Evolutionary conservation across 2,888 invertebrate species (phyloP), one percentile per base, ranked within the genome.

Genomic region (Ptilodon capucinus): DNA sequence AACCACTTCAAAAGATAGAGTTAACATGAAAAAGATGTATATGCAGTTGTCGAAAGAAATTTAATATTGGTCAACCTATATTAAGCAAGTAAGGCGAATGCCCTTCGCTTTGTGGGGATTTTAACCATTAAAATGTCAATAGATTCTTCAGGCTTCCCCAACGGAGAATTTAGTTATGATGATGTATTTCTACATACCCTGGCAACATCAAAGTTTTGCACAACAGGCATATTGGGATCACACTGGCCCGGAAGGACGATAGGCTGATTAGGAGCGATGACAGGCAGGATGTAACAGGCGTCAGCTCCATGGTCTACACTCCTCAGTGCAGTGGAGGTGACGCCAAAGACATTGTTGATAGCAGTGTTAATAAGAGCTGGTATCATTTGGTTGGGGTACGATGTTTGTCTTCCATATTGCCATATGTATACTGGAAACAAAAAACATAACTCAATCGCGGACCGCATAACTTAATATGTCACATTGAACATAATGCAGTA

Each of bases 201-300:
- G 4, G 57, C 42, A 5, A 72, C 54, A 35, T 81, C 44, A 42
- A 90, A 89, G 57, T 83, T 73, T 11, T 57, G 57, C 2, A 84
- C 57, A 2, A 76, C 81, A 25, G 54, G 38, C 11, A 89, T 76
- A 34, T 64, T 76, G 6, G 54, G 21, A 19, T 85, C 79, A 51
- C 90, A 90, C 17, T 79, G 79, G 34, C 89, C 90, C 4, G 64
- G 58, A 21, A 90, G 60, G 0, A 82, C 54, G 0, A 87, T 74
- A 0, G 83, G 77, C 32, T 79, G 72, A 17, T 79, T 81, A 0
- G 76, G 66, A 0, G 55, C 64, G 1, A 82, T 54, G 0, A 78
- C 77, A 0, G 89, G 89, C 38, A 84, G 67, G 54, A 68, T 81
- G 66, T 84, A 86, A 54, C 90, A 90, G 6, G 76, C 81, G 0